Percentiles rank a stretch among this genome's conserved stretches.
Evolutionary conservation across 2,113 vertebrate genomes (phyloP).

Genomic region (Camelus dromedarius): DNA sequence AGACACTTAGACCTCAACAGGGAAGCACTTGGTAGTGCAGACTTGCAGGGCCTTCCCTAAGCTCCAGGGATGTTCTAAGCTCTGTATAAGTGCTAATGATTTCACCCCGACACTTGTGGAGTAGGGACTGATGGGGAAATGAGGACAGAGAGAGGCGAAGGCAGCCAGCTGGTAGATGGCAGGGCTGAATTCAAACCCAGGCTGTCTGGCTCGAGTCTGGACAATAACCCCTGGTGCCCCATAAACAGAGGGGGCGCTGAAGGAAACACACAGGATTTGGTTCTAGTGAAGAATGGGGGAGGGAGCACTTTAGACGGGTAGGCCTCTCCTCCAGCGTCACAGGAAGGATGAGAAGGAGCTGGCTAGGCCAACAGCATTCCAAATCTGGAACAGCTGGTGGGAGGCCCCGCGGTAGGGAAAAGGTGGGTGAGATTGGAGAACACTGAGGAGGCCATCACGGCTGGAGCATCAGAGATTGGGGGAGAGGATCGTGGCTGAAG

Average conservation of each 20-base stretch:
- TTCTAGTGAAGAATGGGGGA: not conserved
- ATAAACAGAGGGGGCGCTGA: not conserved
- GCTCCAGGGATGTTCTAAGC: not conserved
- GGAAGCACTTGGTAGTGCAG: not conserved
- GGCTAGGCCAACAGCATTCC: not conserved
- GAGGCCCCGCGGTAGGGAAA: not conserved
- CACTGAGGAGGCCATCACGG: rapidly evolving
- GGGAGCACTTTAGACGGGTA: not conserved
- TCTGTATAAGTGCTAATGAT: not conserved
- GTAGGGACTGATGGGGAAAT: not conserved
- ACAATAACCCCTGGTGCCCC: not conserved
- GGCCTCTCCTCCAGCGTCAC: not conserved
- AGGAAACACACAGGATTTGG: not conserved
- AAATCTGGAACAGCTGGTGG: not conserved
- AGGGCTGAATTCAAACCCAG: not conserved
- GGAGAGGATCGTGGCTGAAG: no score
- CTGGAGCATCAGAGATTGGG: no score
- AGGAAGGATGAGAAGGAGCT: not conserved
- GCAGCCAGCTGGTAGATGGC: not conserved
- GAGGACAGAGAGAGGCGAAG: not conserved
- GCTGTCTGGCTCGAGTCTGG: not conserved
- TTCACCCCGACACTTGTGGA: rapidly evolving
- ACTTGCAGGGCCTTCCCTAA: not conserved
- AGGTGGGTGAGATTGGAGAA: not conserved
- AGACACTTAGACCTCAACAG: not conserved